phyloP scores from a whole-genome alignment of 2,113 vertebrate genomes.

The Halcyon senegalensis region DNA sequence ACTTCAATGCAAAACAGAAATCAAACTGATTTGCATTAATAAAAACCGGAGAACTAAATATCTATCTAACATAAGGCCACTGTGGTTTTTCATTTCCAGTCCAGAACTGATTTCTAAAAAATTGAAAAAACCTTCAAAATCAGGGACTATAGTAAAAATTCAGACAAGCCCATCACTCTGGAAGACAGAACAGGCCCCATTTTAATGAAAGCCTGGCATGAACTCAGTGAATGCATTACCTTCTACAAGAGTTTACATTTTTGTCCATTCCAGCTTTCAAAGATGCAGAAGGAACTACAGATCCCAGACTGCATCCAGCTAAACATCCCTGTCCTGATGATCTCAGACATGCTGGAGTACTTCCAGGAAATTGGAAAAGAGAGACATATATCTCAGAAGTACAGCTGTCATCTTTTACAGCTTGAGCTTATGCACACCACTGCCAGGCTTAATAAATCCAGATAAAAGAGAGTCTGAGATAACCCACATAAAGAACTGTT shows the following conservation, averaged over 20 bases:
- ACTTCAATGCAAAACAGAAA: neutral
- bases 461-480: neutral
- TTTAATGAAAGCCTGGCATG: neutral
- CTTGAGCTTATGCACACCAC: neutral
- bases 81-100: neutral
- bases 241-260: neutral
- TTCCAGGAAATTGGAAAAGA: neutral
- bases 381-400: neutral
- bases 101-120: neutral
- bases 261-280: neutral
- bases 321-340: neutral
- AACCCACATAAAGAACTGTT: neutral
- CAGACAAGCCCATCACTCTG: neutral
- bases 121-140: neutral
- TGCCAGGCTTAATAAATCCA: constrained; percentile 26
- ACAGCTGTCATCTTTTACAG: neutral
- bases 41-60: neutral
- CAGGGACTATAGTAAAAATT: neutral
- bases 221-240: neutral
- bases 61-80: neutral
- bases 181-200: neutral
- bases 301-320: neutral
- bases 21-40: neutral
- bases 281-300: neutral
- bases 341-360: neutral